A percentile compares a stretch with the other conserved stretches of the same genome.
Evolutionary conservation across 2,888 invertebrate genomes (phyloP).

Genomic region (Stenodema calcarata): DNA sequence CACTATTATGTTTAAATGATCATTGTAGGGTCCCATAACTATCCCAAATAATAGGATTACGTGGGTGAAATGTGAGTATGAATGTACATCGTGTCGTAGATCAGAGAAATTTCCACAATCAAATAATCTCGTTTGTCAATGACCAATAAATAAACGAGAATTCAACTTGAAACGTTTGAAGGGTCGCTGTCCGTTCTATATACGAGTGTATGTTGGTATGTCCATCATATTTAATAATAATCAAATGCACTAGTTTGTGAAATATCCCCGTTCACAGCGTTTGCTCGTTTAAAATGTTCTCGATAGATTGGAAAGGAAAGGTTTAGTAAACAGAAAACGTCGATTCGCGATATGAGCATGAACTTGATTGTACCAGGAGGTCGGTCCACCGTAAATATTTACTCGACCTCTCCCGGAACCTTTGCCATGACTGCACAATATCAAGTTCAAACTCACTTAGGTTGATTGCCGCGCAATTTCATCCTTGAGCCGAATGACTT

Average conservation of each 20-base stretch:
- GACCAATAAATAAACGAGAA: too few relatives aligned
- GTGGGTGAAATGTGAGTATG: too few relatives aligned
- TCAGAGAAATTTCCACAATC: too few relatives aligned
- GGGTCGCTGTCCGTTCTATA: too few relatives aligned
- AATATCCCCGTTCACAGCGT: background rate
- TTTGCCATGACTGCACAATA: background rate
- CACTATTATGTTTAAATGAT: too few relatives aligned
- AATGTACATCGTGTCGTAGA: too few relatives aligned
- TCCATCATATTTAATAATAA: background rate
- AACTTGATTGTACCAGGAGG: background rate
- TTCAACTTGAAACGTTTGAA: too few relatives aligned
- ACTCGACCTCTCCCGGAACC: background rate
- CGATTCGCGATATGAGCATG: background rate
- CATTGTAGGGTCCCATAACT: too few relatives aligned
- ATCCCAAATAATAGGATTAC: too few relatives aligned
- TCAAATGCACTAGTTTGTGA: background rate
- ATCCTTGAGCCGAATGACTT: background rate
- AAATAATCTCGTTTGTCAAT: too few relatives aligned
- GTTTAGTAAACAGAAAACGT: background rate
- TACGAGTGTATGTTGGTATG: too few relatives aligned
- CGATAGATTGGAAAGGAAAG: background rate
- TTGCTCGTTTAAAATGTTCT: background rate
- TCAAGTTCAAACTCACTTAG: background rate
- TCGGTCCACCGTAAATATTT: background rate
- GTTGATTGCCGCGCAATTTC: background rate